phyloP scores from a whole-genome alignment of 2,113 vertebrate species.

The Myotis lucifugus region DNA sequence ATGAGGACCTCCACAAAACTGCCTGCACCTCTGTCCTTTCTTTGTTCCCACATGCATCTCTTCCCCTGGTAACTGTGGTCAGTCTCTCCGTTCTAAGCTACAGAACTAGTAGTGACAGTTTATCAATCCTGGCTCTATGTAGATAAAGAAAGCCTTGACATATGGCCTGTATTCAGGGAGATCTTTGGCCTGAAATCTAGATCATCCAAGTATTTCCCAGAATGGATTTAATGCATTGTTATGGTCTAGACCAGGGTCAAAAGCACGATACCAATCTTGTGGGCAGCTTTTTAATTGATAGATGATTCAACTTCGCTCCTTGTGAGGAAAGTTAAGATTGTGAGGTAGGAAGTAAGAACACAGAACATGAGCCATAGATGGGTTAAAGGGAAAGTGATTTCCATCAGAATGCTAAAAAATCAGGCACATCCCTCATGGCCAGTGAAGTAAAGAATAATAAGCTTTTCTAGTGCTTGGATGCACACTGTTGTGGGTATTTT shows the following conservation, averaged over 20 bases:
- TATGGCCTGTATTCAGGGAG: constrained; percentile 34
- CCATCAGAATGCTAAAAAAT: not conserved
- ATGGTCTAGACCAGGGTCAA: constrained; percentile 18
- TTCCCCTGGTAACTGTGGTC: not conserved
- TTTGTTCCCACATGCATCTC: rapidly evolving
- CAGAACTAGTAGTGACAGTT: constrained; percentile 21
- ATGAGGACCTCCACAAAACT: not conserved
- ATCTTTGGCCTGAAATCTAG: constrained; percentile 61
- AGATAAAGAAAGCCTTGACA: constrained; percentile 56
- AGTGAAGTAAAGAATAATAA: not conserved
- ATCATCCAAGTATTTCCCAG: constrained; percentile 56
- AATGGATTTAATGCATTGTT: constrained; percentile 54
- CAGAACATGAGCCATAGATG: not conserved
- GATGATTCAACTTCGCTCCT: not conserved
- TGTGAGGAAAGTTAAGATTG: not conserved
- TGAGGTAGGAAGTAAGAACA: not conserved
- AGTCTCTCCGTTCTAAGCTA: not conserved
- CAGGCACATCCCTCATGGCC: not conserved
- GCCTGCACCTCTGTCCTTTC: not conserved
- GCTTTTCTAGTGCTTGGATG: not conserved
- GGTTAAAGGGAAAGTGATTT: not conserved
- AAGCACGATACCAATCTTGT: not conserved
- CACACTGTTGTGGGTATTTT: not conserved
- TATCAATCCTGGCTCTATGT: constrained; percentile 15
- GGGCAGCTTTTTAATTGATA: constrained; percentile 7